Evolutionary conservation across 2,797 vertebrate genomes (phyloP), one percentile per base, ranked within the genome.

Genomic region (Darevskia nairensis): DNA sequence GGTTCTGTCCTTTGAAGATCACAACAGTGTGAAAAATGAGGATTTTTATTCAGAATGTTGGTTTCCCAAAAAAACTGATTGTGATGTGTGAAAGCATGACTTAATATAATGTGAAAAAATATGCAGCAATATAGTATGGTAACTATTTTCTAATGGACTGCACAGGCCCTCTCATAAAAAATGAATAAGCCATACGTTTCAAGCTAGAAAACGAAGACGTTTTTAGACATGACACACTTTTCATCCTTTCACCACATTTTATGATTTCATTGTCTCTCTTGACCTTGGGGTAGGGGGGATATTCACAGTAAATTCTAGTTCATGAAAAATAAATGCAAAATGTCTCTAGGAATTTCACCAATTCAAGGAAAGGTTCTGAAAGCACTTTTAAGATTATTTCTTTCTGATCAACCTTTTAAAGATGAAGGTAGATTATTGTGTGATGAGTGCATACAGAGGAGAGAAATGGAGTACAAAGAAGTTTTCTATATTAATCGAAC

Each of bases 111-210:
- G 82, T 91, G 69, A 23, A 66, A 89, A 92, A 61, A 59, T 4
- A 89, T 68, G 75, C n/a, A 92, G 27, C 41, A 89, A 2, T 27
- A 69, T 69, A 39, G 68, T 93, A 78, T 3, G 13, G 39, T 79
- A 91, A 10, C 6, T 89, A 41, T 85, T 94, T 94, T 91, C 74
- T 94, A 79, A 91, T 89, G 86, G n/a, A 80, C n/a, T 87, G 92
- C 93, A 82, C 61, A 93, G 41, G 15, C 17, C 83, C 3, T 77
- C 39, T 80, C 8, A 84, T 91, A 88, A 90, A 92, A 91, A 83
- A 80, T 92, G 27, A 89, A 90, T 87, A 89, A 91, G 2, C n/a
- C 76, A 76, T 88, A 84, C 78, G 25, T 87, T 93, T 92, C 80
- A 91, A 84, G 61, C 32, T 89, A 46, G 91, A 91, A 55, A 59